Conservation (phyloP, 2,113 vertebrate species). For the Onychorhynchus coronatus region DNA sequence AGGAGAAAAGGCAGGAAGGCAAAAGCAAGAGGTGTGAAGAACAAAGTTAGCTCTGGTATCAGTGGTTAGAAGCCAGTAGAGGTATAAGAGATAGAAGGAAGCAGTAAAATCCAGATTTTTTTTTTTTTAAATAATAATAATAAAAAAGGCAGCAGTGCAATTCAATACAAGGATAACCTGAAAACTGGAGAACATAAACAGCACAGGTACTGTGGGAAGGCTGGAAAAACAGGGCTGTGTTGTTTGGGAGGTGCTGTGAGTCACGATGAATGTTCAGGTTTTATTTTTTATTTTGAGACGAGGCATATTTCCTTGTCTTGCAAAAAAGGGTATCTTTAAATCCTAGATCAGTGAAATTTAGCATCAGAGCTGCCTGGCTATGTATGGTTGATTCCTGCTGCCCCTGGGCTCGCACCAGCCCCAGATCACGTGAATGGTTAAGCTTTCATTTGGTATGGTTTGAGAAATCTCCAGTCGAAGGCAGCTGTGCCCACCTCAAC, state of each 20-base stretch:
- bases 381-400: background rate
- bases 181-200: constrained; percentile 24
- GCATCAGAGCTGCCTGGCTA: background rate
- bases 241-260: constrained; percentile 27
- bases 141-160: background rate
- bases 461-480: background rate
- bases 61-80: background rate
- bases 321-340: background rate
- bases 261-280: background rate
- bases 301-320: background rate
- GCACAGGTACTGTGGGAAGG: background rate
- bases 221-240: background rate
- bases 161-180: constrained; percentile 1
- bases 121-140: background rate
- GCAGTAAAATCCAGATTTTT: background rate
- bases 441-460: background rate
- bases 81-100: background rate
- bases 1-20: background rate
- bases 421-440: rapidly evolving
- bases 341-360: background rate
- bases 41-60: background rate
- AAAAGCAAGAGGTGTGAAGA: background rate
- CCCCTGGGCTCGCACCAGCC: background rate
- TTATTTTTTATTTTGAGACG: background rate
- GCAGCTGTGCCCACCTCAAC: rapidly evolving